Evolutionary conservation across 1,140 invertebrate genomes (phyloP), one percentile per base, ranked within the genome.

Genomic region (Oryctes rhinoceros): DNA sequence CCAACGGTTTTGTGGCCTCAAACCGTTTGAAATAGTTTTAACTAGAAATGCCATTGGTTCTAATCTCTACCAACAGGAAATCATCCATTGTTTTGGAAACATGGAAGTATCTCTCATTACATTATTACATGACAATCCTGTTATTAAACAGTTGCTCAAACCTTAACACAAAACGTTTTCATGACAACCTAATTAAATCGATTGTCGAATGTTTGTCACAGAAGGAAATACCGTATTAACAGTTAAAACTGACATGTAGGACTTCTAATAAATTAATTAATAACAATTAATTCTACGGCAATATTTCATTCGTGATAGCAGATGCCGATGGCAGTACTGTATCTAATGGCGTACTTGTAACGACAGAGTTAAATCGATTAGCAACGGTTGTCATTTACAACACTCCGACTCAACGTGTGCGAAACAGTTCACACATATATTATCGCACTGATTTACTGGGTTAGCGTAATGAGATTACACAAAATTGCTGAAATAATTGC

Each of bases 381-480:
- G 81, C 78, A 67, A 81, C 81, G 83, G 80, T 84, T 84, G 83
- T 84, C 83, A 84, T 83, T 84, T 82, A 84, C 83, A 84, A 83
- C 79, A 79, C 79, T 79, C 65, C 62, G 75, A 76, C 39, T 48
- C 47, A 39, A 49, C 79, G 82, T 83, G 80, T 78, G 82, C 80
- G 82, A 81, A 83, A 83, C 82, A 83, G 82, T 76, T 83, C 82
- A 71, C 82, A 83, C 79, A 83, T 83, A 83, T 83, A 83, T 83
- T 81, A 81, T 81, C 80, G 76, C 79, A 76, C 79, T 83, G 82
- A 83, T 83, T 83, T 83, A 83, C 80, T 82, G 78, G 78, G 81
- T 82, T 81, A 81, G 74, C 76, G 80, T 82, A 82, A 82, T 79
- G 75, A 71, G 78, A 82, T 82, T 82, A 82, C 67, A 76, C 48